Base-by-base conservation (phyloP, 2,797 vertebrate species). In the Sebastes variabilis region DNA sequence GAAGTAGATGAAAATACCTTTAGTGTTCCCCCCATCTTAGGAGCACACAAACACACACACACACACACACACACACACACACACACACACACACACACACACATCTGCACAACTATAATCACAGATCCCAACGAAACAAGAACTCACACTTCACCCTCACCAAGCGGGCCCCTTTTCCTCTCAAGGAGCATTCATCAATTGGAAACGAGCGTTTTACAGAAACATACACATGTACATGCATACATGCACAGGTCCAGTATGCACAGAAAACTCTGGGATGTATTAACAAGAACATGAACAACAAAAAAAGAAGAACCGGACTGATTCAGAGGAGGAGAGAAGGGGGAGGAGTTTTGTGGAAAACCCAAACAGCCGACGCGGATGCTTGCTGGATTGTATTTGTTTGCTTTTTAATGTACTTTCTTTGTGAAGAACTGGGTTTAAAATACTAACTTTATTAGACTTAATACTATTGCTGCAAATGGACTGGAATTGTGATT, bases 231-330 rank as follows among this genome's bases (percentile, higher is more conserved):
- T 11, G 72, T 6, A 84, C 75, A 82, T 34, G 64, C 82, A 77
- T 80, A 89, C 86, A 87, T 8, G 75, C 86, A 92, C 90, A 84
- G 71, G 75, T 87, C 77, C 74, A 88, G 84, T 92, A 88, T 93
- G 91, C 91, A 93, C 90, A 92, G 76, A 86, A 89, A 91, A 94
- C 94, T 95, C 93, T 95, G 94, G 94, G 94, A 94, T 93, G 88
- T 93, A 92, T 88, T 74, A 87, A 86, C 81, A 87, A 62, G 29
- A 88, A 88, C 68, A 88, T 2, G 64, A 80, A 86, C 61, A 82
- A 87, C 69, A 74, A 75, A 71, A 71, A 71, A 81, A 69, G 60
- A 85, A 69, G 20, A 81, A 65, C 77, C 4, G 16, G 72, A 86
- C 83, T 75, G 85, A 90, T 55, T 68, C 52, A 14, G 70, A 87